Conservation (phyloP, 2,888 invertebrate genomes). For the Drosophila anceps region DNA sequence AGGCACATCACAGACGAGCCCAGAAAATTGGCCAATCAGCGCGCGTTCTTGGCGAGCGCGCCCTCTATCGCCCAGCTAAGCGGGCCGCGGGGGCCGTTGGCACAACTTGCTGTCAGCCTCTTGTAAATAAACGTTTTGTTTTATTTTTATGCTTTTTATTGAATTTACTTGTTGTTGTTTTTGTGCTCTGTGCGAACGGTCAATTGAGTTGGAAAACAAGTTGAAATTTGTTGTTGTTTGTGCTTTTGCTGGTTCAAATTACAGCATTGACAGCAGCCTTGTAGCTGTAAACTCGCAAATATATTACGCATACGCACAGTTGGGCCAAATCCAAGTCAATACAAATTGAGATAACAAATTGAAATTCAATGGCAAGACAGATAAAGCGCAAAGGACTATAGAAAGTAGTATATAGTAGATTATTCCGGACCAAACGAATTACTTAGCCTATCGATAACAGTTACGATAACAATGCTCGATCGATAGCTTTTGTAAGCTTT, state of each 20-base stretch:
- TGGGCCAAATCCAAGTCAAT: conserved; percentile 1
- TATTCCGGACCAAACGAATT: conserved; percentile 3
- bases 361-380: not conserved
- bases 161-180: conserved; percentile 8
- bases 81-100: not conserved
- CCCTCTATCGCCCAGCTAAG: conserved; percentile 11
- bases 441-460: not conserved
- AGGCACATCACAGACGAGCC: conserved; percentile 64
- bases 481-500: not conserved
- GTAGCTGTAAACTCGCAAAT: not conserved
- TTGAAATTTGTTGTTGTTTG: conserved; percentile 29
- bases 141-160: conserved; percentile 3
- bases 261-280: conserved; percentile 43
- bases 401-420: not conserved
- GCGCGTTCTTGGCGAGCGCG: conserved; percentile 45
- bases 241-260: conserved; percentile 25
- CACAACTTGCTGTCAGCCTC: conserved; percentile 30
- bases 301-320: conserved; percentile 22
- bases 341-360: not conserved
- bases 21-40: conserved; percentile 73
- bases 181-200: conserved; percentile 20
- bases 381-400: not conserved
- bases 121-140: conserved; percentile 34
- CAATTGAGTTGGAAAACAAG: conserved; percentile 48
- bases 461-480: not conserved